Conservation (phyloP, 1,140 invertebrate species). For the Drosophila mojavensis region DNA sequence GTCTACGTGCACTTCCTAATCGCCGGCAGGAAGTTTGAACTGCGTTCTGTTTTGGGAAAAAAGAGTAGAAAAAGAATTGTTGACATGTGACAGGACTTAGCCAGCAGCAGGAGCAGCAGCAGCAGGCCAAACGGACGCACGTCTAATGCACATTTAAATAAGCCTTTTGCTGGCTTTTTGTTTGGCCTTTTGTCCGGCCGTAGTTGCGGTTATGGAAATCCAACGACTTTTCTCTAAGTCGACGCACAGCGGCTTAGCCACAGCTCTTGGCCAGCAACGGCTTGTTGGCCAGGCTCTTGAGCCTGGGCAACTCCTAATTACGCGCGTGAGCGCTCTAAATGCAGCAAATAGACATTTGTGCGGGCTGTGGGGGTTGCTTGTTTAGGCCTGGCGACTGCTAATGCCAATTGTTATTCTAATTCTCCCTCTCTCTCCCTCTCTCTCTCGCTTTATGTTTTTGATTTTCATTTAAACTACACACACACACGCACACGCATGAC, state of each 20-base stretch:
- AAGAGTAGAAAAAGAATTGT: constrained; percentile 20
- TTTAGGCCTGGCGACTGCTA: constrained; percentile 45
- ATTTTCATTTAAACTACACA: constrained; percentile 31
- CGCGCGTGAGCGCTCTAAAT: constrained; percentile 60
- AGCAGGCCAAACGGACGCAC: constrained; percentile 1
- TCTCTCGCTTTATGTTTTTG: background rate
- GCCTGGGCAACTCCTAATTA: constrained; percentile 47
- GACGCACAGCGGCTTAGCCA: constrained; percentile 40
- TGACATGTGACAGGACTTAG: constrained; percentile 59
- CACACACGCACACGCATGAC: constrained; percentile 26
- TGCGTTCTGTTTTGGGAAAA: constrained; percentile 9
- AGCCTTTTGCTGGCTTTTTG: constrained; percentile 55
- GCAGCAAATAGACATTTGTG: constrained; percentile 31
- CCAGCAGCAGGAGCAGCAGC: background rate
- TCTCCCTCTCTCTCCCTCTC: background rate
- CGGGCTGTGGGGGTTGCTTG: constrained; percentile 36
- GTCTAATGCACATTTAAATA: constrained; percentile 47
- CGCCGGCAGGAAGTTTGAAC: constrained; percentile 43
- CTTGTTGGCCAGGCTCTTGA: constrained; percentile 24
- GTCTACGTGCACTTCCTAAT: constrained; percentile 30
- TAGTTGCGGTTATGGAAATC: constrained; percentile 17
- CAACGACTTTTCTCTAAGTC: constrained; percentile 43
- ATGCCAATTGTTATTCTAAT: constrained; percentile 47
- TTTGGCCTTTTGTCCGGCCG: constrained; percentile 15
- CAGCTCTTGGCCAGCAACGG: constrained; percentile 1